phyloP scores from a whole-genome alignment of 2,797 vertebrate genomes.

The Alauda arvensis region DNA sequence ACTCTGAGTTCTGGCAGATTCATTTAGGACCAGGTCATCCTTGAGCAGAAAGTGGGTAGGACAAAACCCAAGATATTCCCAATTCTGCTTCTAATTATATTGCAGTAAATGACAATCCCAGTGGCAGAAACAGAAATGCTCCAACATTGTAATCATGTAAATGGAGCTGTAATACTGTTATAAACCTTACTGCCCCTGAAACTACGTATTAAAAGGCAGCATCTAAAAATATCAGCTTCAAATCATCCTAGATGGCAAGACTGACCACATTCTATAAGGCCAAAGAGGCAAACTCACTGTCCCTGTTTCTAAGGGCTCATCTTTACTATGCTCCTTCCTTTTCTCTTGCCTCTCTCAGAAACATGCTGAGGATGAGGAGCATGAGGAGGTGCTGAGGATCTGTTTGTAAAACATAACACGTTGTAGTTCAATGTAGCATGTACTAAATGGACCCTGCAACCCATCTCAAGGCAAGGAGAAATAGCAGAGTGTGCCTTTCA shows the following conservation, averaged over 20 bases:
- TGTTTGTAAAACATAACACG: background rate
- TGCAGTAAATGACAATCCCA: background rate
- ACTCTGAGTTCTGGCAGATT: background rate
- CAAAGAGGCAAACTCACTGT: background rate
- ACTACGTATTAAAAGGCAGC: background rate
- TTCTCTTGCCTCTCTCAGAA: background rate
- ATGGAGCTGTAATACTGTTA: background rate
- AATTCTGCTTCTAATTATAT: background rate
- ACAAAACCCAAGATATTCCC: background rate
- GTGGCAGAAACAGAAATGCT: background rate
- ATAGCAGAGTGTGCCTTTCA: background rate
- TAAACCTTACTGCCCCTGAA: background rate
- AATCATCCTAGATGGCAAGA: background rate
- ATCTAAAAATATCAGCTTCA: background rate
- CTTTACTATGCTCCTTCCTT: background rate
- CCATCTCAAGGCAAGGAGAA: background rate
- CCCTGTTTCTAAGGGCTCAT: background rate
- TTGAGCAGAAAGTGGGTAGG: background rate
- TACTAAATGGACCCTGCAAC: background rate
- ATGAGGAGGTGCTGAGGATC: background rate
- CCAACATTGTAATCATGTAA: background rate
- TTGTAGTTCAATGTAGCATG: background rate
- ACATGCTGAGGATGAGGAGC: no score
- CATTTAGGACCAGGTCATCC: background rate
- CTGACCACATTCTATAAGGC: background rate